Evolutionary conservation across 2,113 vertebrate genomes (phyloP).

Genomic region (Microcebus jonahi): DNA sequence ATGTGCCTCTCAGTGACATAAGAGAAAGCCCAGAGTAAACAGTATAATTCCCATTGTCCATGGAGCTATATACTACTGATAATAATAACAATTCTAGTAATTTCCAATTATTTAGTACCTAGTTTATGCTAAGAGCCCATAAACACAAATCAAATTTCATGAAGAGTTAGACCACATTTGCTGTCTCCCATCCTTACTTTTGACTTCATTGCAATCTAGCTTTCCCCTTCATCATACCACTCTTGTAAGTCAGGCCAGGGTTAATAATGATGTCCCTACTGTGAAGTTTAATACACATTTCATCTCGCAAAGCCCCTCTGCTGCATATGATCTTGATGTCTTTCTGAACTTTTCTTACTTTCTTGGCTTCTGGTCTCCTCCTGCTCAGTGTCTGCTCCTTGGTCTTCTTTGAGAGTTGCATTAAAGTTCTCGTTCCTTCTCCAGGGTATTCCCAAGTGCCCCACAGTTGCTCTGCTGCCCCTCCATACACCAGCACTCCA

Average conservation of each 20-base stretch:
- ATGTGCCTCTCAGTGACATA: background rate
- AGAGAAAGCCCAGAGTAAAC: background rate
- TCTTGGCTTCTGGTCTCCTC: background rate
- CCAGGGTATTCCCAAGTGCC: background rate
- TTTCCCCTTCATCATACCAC: background rate
- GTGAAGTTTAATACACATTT: accelerated
- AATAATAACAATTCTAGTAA: background rate
- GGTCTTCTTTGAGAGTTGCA: background rate
- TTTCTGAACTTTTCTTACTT: background rate
- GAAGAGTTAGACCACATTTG: accelerated
- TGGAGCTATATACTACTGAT: background rate
- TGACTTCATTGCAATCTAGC: background rate
- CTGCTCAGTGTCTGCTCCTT: background rate
- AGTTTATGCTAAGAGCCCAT: background rate
- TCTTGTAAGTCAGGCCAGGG: background rate
- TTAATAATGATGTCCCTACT: accelerated
- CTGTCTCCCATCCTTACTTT: too few relatives aligned
- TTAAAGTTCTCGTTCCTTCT: background rate
- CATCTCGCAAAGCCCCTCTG: accelerated
- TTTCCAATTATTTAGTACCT: background rate
- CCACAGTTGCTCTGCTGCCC: too few relatives aligned
- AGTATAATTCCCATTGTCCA: background rate
- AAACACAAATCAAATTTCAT: background rate
- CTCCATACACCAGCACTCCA: accelerated
- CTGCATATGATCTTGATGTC: background rate